Percentiles rank a stretch among this genome's conserved stretches.
Evolutionary conservation across 2,888 invertebrate species (phyloP).

Genomic region (Hylaea fasciaria): DNA sequence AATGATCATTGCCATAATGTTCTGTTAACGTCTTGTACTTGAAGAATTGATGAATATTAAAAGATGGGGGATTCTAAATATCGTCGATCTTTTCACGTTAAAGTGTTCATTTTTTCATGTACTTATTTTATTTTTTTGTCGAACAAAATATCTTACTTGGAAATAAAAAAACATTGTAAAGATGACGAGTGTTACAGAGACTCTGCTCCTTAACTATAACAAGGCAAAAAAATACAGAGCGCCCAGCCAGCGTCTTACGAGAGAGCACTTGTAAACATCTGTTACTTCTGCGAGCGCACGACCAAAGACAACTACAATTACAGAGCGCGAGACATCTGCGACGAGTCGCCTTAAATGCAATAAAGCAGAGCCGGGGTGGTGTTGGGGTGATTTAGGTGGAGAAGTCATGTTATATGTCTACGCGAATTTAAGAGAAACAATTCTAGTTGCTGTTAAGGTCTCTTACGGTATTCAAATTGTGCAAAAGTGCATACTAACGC

Average conservation of each 20-base stretch:
- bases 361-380: constrained; percentile 56
- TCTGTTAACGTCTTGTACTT: constrained; percentile 30
- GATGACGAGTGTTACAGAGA: constrained; percentile 2
- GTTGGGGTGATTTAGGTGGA: constrained; percentile 11
- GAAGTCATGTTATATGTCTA: constrained; percentile 2
- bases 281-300: constrained; percentile 63
- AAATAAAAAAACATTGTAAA: background rate
- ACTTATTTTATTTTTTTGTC: no score
- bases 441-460: background rate
- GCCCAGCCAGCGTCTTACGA: constrained; percentile 33
- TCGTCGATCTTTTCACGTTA: background rate
- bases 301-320: constrained; percentile 75
- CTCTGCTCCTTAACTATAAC: constrained; percentile 9
- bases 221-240: constrained; percentile 23
- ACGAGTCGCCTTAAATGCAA: constrained; percentile 72
- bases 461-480: no score
- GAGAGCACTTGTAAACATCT: constrained; percentile 75
- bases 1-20: constrained; percentile 29
- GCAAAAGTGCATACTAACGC: no score
- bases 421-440: background rate
- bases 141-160: no score
- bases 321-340: constrained; percentile 70
- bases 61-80: constrained; percentile 9
- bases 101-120: no score
- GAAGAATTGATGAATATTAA: constrained; percentile 24